Base-by-base conservation (phyloP, 2,113 vertebrate genomes). In the Gopherus evgoodei region DNA sequence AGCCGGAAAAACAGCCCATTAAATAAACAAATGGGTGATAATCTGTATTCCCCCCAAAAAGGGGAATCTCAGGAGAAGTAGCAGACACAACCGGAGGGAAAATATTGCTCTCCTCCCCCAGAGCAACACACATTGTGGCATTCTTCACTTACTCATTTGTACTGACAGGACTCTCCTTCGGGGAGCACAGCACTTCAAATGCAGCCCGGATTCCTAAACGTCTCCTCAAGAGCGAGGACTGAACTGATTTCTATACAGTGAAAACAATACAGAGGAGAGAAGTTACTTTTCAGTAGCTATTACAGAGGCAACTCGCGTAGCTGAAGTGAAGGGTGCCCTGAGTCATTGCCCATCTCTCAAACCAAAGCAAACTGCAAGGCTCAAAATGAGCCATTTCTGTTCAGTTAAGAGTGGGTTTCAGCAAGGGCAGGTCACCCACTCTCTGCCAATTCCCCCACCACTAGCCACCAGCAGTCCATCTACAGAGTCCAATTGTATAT, bases 141-240 rank as follows among this genome's bases (percentile, higher is more conserved):
- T 11, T 11, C 27, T 88, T 82, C 2, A 83, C 96, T 96, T 96
- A 98, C 98, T 96, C 94, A 89, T 98, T 90, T 16, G 92, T 38
- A 85, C 8, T 93, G 19, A 65, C 21, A 80, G 87, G 47, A 91
- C 59, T 35, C 49, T 83, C 93, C 0, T 42, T 91, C 89, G 59
- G 44, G 76, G 97, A 98, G 90, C 98, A 98, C 31, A 99, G 98
- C 81, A 99, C 99, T 95, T 99, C 98, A 82, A 99, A 99, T 0
- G 99, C 99, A 14, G 99, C 99, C 65, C 99, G 97, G 94, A 99
- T 99, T 29, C 99, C 99, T 90, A 99, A 96, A 14, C 99, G 97
- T 52, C 99, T 98, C 96, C 99, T 98, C 72, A 99, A 97, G 95
- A 99, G 98, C 1, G 99, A 99, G 1, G 99, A 98, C 96, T 99